Evolutionary conservation across 1,140 invertebrate species (phyloP).

Genomic region (Microplitis demolitor): DNA sequence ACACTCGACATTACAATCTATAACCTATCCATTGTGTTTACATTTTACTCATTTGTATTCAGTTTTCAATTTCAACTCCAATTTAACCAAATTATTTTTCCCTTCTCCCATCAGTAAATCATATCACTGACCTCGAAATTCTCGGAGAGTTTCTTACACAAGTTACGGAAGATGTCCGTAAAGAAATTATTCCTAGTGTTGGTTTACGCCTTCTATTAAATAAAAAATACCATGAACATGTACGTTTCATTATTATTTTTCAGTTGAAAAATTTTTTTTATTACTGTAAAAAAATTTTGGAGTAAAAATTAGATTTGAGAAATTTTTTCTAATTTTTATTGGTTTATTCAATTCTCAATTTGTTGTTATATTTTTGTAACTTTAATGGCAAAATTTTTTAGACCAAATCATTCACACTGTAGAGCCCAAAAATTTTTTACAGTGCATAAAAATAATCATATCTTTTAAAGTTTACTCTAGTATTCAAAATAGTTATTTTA

Average conservation of each 20-base stretch:
- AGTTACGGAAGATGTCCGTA: neutral
- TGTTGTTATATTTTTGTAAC: neutral
- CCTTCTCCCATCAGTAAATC: neutral
- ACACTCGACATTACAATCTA: neutral
- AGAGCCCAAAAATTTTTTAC: no score
- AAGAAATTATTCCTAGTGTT: neutral
- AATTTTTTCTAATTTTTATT: neutral
- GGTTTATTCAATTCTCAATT: neutral
- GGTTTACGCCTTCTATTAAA: conserved; percentile 4
- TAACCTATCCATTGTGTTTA: neutral
- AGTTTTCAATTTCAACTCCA: neutral
- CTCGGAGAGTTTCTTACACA: neutral
- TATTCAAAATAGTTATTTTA: no score
- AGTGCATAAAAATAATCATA: no score
- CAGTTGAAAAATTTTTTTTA: neutral
- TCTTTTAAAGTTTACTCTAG: no score
- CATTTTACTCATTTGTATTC: neutral
- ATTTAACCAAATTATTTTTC: neutral
- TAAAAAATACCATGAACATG: neutral
- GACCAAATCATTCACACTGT: no score
- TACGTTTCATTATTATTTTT: neutral
- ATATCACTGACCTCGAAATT: neutral
- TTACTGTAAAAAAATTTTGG: no score
- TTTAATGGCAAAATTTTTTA: no score
- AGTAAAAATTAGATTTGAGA: neutral